Conservation (phyloP, 2,797 vertebrate genomes). For the Setipinna tenuifilis region DNA sequence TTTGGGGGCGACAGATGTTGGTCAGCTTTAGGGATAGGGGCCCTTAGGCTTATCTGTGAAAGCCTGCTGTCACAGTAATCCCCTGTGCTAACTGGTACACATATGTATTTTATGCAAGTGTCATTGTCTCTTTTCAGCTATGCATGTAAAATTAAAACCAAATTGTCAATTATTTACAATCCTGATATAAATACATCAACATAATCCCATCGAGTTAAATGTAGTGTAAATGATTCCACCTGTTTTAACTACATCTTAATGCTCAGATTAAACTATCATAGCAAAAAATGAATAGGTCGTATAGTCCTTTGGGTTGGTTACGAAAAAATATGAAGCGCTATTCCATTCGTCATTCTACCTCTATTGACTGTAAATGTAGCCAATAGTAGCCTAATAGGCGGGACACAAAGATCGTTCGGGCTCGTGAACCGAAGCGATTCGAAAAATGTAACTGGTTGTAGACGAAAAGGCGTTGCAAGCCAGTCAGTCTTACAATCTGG, state of each 20-base stretch:
- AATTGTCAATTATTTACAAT: neutral
- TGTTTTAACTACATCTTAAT: too few species aligned
- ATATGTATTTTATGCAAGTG: neutral
- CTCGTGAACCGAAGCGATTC: constrained; percentile 49
- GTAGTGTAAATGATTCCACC: too few species aligned
- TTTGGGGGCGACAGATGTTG: constrained; percentile 53
- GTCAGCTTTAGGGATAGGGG: constrained; percentile 51
- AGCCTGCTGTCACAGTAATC: constrained; percentile 55
- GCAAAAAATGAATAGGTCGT: neutral
- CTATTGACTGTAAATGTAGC: constrained; percentile 33
- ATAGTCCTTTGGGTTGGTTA: neutral
- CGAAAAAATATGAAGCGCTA: neutral
- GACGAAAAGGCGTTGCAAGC: constrained; percentile 36
- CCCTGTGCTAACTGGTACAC: constrained; percentile 31
- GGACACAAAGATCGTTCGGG: constrained; percentile 34
- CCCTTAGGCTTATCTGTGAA: constrained; percentile 51
- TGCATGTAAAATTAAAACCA: constrained; percentile 5
- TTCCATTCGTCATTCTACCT: constrained; percentile 36
- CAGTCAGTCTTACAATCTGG: neutral
- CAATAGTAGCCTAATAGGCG: constrained; percentile 45
- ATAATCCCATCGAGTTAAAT: too few species aligned
- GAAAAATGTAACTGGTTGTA: constrained; percentile 42
- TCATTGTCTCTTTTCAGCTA: constrained; percentile 39
- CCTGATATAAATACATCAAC: too few species aligned
- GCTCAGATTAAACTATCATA: neutral